Conservation (phyloP, 2,888 invertebrate genomes). For the Ectemnius continuus region DNA sequence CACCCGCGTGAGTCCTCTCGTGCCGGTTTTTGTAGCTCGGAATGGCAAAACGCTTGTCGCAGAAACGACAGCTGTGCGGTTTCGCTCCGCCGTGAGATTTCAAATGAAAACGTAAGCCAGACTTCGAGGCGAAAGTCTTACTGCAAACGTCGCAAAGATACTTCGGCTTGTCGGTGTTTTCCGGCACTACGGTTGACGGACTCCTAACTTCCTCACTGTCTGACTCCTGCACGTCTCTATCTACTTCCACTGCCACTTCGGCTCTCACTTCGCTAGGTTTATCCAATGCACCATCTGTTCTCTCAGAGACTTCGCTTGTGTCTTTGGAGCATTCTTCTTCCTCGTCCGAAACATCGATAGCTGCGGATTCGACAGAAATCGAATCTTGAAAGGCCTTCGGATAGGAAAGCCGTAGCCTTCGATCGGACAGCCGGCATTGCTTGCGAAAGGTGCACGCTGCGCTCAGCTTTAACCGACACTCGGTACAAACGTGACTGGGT, state of each 20-base stretch:
- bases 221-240: too few species aligned
- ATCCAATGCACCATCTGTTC: too few species aligned
- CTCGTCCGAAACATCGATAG: too few species aligned
- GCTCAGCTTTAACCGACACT: slow-evolving; percentile 41
- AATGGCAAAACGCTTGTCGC: slow-evolving; percentile 60
- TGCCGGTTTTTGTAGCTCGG: slow-evolving; percentile 63
- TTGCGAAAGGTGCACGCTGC: slow-evolving; percentile 43
- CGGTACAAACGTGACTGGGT: slow-evolving; percentile 41
- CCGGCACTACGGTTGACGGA: too few species aligned
- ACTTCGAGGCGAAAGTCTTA: slow-evolving; percentile 60
- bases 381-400: not conserved
- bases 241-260: too few species aligned
- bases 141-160: slow-evolving; percentile 64
- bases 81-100: slow-evolving; percentile 58
- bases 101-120: slow-evolving; percentile 60
- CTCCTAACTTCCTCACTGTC: too few species aligned
- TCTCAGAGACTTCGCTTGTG: too few species aligned
- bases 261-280: too few species aligned
- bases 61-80: slow-evolving; percentile 57
- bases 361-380: too few species aligned
- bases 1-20: slow-evolving; percentile 55
- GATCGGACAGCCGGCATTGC: slow-evolving; percentile 48
- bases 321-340: too few species aligned
- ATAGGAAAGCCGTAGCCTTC: slow-evolving; percentile 29
- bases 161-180: slow-evolving; percentile 17